Conservation (phyloP, 2,113 vertebrate genomes). For the Mixornis gularis region DNA sequence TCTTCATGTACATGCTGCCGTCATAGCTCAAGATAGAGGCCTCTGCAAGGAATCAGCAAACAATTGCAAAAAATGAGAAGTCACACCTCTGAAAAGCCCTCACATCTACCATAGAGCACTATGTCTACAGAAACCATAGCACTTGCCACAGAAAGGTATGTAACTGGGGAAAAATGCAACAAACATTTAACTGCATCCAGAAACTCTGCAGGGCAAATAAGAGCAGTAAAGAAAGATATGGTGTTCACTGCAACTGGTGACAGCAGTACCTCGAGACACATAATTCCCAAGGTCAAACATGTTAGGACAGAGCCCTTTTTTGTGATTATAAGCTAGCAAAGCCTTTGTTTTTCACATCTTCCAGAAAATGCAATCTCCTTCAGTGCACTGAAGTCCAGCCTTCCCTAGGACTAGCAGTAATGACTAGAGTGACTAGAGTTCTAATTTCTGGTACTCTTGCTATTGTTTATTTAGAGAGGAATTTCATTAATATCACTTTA, state of each 20-base stretch:
- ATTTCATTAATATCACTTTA: neutral
- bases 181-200: neutral
- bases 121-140: neutral
- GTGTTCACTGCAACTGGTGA: neutral
- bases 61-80: neutral
- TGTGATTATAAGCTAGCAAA: neutral
- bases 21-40: slow-evolving; percentile 92
- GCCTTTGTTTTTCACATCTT: neutral
- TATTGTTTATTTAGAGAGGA: neutral
- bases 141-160: neutral
- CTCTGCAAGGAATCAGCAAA: slow-evolving; percentile 75
- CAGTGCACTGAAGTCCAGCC: neutral
- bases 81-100: neutral
- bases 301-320: neutral
- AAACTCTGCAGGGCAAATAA: neutral
- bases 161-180: neutral
- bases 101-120: neutral
- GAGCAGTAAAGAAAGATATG: neutral
- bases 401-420: neutral
- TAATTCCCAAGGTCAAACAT: neutral
- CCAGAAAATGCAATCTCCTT: neutral
- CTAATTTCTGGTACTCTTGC: neutral
- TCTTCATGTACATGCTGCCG: slow-evolving; percentile 98
- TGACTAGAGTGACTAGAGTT: neutral
- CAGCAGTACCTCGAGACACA: neutral